These are phyloP conservation scores for Phalacrocorax carbo DNA, from an alignment of 2,113 vertebrate genomes.

Conservation along the genomic window DNA sequence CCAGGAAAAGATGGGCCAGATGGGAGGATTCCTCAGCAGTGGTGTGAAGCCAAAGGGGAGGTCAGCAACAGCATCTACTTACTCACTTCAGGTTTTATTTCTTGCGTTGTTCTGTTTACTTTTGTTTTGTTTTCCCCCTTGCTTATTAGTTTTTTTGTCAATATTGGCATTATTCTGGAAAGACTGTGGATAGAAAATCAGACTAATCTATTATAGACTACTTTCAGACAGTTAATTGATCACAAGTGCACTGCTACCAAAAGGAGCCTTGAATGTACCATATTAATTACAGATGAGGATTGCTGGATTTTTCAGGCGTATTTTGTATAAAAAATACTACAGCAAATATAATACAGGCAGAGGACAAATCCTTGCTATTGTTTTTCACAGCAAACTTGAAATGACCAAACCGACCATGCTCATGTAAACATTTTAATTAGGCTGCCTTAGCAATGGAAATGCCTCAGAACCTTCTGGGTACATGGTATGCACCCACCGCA, in stretches of 20 bases:
- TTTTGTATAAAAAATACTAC: neutral
- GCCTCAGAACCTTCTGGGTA: neutral
- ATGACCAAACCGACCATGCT: neutral
- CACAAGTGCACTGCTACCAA: neutral
- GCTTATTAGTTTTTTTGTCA: neutral
- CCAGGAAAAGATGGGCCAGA: neutral
- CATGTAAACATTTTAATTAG: neutral
- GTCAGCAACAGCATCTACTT: neutral
- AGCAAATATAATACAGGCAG: neutral
- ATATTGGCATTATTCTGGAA: neutral
- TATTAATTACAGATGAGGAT: neutral
- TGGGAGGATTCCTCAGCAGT: neutral
- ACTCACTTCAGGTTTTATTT: neutral
- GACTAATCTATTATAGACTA: neutral
- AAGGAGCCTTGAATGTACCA: neutral
- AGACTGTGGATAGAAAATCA: neutral
- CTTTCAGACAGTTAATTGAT: neutral
- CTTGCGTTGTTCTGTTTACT: neutral
- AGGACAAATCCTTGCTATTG: neutral
- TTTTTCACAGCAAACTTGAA: neutral
- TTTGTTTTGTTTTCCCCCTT: neutral
- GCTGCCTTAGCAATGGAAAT: neutral
- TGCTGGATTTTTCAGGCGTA: neutral
- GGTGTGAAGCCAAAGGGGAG: rapidly evolving
- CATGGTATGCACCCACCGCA: neutral